These are phyloP conservation scores for Neodontobutis hainanensis DNA, from an alignment of 2,113 vertebrate species.

Conservation along the genomic window DNA sequence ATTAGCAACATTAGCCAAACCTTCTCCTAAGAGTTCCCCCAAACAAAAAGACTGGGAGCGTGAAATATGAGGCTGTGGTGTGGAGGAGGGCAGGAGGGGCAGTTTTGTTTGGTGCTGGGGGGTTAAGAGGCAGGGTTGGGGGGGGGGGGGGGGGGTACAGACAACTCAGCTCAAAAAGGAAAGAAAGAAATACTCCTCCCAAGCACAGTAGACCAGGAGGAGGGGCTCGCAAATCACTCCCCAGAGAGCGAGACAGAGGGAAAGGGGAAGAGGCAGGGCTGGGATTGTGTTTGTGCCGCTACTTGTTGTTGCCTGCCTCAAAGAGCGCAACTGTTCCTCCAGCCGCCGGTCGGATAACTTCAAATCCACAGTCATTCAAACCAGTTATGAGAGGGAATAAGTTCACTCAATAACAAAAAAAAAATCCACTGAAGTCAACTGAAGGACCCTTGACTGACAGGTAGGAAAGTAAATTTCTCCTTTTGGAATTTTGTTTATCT, in stretches of 20 bases:
- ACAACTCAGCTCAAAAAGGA: conserved; percentile 58
- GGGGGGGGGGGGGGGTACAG: conserved; percentile 30
- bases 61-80: conserved; percentile 67
- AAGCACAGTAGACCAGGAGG: conserved; percentile 63
- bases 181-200: conserved; percentile 65
- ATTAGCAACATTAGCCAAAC: conserved; percentile 58
- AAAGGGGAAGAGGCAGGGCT: conserved; percentile 46
- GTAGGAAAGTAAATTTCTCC: neutral
- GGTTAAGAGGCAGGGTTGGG: conserved; percentile 32
- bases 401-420: neutral
- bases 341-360: conserved; percentile 47
- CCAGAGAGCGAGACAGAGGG: conserved; percentile 54
- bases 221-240: conserved; percentile 79
- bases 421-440: neutral
- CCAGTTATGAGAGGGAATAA: conserved; percentile 15
- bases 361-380: conserved; percentile 26
- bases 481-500: neutral
- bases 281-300: conserved; percentile 47
- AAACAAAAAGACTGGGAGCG: conserved; percentile 59
- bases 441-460: neutral
- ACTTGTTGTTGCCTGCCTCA: conserved; percentile 71
- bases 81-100: conserved; percentile 27
- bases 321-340: conserved; percentile 49
- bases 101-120: conserved; percentile 58
- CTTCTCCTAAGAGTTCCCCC: conserved; percentile 36